Conservation (phyloP, 2,113 vertebrate species). For the Lophius piscatorius region DNA sequence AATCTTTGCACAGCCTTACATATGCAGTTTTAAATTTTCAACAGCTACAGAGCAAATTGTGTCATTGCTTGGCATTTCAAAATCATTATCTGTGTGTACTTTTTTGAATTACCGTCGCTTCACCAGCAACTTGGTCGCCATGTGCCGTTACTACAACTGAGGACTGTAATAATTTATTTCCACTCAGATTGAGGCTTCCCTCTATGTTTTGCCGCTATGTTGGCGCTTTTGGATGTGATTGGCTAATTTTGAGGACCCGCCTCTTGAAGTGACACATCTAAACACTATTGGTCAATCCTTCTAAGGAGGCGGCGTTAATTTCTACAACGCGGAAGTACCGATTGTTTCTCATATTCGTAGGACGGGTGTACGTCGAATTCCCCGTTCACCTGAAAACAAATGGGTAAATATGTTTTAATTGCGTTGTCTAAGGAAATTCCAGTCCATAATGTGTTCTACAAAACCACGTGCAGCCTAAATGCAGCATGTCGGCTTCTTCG, state of each 20-base stretch:
- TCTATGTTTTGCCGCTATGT: conserved; percentile 10
- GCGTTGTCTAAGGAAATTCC: not conserved
- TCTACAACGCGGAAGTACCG: conserved; percentile 70
- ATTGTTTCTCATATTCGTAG: conserved; percentile 4
- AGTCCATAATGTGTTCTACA: too few species aligned
- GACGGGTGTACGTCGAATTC: not conserved
- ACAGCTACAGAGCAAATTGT: not conserved
- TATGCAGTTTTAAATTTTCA: not conserved
- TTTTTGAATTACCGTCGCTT: conserved; percentile 11
- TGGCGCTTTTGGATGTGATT: conserved; percentile 52
- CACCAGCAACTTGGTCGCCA: conserved; percentile 31
- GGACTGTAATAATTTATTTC: not conserved
- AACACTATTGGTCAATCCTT: conserved; percentile 52
- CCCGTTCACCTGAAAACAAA: conserved; percentile 33
- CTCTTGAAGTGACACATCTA: rapidly evolving
- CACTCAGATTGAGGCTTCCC: not conserved
- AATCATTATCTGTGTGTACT: conserved; percentile 5
- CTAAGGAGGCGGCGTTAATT: conserved; percentile 33
- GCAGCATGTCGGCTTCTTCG: too few species aligned
- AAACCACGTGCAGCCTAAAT: too few species aligned
- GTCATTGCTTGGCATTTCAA: not conserved
- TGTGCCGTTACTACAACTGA: conserved; percentile 60
- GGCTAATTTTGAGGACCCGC: conserved; percentile 15
- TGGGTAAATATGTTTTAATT: conserved; percentile 74
- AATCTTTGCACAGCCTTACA: not conserved